phyloP scores from a whole-genome alignment of 2,113 vertebrate genomes.

The Pyxicephalus adspersus region DNA sequence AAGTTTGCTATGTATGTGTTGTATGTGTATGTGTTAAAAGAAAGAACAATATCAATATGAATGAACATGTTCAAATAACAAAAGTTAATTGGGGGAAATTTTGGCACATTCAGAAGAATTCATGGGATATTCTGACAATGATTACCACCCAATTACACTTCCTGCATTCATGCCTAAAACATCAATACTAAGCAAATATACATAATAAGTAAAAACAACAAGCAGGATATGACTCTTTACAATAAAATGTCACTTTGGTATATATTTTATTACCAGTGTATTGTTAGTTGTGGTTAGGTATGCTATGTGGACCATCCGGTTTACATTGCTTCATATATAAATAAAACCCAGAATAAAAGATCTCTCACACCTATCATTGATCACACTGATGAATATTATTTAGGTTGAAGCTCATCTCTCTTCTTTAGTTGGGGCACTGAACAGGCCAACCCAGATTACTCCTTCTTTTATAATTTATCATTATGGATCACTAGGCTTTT shows the following conservation, averaged over 20 bases:
- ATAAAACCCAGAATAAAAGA: background rate
- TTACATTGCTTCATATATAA: slow-evolving; percentile 4
- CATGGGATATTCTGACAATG: background rate
- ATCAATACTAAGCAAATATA: background rate
- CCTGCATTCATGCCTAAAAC: background rate
- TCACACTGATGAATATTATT: background rate
- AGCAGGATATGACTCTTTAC: background rate
- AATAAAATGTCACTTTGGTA: slow-evolving; percentile 1
- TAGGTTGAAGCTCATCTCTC: background rate
- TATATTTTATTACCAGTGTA: background rate
- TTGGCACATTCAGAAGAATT: no score
- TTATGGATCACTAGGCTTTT: no score
- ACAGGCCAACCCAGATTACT: no score
- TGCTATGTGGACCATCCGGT: slow-evolving; percentile 2
- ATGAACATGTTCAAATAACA: no score
- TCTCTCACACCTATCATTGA: background rate
- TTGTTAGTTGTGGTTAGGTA: background rate
- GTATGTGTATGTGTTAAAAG: no score
- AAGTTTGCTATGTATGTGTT: no score
- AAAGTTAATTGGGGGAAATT: no score
- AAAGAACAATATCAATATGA: no score
- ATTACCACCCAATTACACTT: background rate
- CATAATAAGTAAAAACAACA: background rate
- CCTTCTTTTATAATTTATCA: no score
- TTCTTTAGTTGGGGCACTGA: no score